These are phyloP conservation scores for Ranitomeya variabilis DNA, from an alignment of 2,113 vertebrate species.

Conservation along the genomic window DNA sequence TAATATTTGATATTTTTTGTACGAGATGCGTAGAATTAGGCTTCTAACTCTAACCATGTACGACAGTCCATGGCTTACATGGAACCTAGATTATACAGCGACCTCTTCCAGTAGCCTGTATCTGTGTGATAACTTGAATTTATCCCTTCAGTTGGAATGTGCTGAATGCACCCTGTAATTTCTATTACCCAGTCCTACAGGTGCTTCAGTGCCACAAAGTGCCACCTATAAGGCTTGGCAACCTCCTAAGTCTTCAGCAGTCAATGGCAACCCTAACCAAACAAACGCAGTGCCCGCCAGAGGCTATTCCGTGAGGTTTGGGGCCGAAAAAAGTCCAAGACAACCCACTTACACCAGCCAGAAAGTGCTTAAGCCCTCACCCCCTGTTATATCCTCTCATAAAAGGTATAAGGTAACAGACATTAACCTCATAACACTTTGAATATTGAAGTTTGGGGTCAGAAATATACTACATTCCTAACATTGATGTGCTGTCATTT, in stretches of 20 bases:
- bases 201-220: constrained; percentile 60
- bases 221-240: constrained; percentile 69
- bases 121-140: neutral
- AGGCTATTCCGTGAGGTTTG: constrained; percentile 65
- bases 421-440: constrained; percentile 65
- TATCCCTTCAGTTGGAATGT: neutral
- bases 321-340: constrained; percentile 65
- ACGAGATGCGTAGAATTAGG: neutral
- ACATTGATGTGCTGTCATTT: constrained; percentile 6
- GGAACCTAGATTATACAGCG: neutral
- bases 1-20: neutral
- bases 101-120: neutral
- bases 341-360: constrained; percentile 60
- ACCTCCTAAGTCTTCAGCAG: constrained; percentile 63
- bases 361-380: constrained; percentile 56
- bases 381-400: constrained; percentile 66
- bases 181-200: constrained; percentile 68
- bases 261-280: constrained; percentile 64
- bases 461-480: constrained; percentile 59
- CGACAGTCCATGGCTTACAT: neutral
- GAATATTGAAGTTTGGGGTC: constrained; percentile 66
- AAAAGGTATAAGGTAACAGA: constrained; percentile 66
- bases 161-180: constrained; percentile 63
- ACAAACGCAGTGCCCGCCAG: constrained; percentile 65
- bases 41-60: neutral